Conservation (phyloP, 2,797 vertebrate genomes). For the Sciurus vulgaris region DNA sequence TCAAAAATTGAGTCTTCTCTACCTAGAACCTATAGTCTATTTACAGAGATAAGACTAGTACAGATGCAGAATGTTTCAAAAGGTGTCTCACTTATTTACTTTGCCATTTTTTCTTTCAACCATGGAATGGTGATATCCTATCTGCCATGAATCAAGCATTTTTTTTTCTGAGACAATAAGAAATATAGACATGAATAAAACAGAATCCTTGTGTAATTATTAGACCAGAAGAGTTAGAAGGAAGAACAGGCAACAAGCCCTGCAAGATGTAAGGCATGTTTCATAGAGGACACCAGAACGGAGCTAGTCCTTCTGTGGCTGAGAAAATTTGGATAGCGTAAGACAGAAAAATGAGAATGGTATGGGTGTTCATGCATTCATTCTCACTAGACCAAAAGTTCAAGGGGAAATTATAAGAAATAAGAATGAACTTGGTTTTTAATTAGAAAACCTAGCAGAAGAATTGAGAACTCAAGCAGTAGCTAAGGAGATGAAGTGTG, state of each 20-base stretch:
- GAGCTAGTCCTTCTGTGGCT: background rate
- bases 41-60: background rate
- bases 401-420: constrained; percentile 33
- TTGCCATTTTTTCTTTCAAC: background rate
- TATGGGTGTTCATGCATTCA: background rate
- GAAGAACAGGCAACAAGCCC: background rate
- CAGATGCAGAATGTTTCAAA: background rate
- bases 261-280: background rate
- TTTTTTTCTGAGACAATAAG: constrained; percentile 23
- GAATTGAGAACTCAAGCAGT: constrained; percentile 19
- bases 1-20: background rate
- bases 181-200: constrained; percentile 32
- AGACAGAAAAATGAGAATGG: background rate
- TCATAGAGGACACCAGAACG: background rate
- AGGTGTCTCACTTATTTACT: background rate
- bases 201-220: background rate
- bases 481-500: background rate
- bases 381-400: background rate
- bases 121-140: background rate
- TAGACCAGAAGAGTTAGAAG: background rate
- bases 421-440: background rate
- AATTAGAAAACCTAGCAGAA: background rate
- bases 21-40: background rate
- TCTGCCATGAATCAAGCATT: background rate
- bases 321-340: background rate